Evolutionary conservation across 2,888 invertebrate genomes (phyloP), one percentile per base, ranked within the genome.

Genomic region (Timandra comae): DNA sequence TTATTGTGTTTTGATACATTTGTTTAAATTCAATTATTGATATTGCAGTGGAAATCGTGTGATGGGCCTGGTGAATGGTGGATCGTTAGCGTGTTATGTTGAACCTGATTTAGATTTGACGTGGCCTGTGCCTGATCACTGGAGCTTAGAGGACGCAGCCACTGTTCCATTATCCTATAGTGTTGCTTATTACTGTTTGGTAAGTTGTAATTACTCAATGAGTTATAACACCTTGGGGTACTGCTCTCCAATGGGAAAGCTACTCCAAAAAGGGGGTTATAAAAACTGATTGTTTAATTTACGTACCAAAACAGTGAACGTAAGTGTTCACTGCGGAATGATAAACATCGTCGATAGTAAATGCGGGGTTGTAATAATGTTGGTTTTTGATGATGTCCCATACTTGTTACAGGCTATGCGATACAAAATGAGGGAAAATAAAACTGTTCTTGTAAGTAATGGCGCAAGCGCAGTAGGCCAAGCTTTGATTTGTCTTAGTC

Each of bases 121-220:
- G 1, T 93, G 91, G 91, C 72, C 86, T 4, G 73, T 92, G 3
- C 92, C 93, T 0, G 76, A 88, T 2, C 47, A 70, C 4, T 92
- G 91, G 91, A 79, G 82, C 1, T 55, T 91, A 11, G 86, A 88
- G 53, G 90, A 92, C 43, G 92, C 90, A 1, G 90, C 90, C 2
- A 90, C 91, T 0, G 86, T 92, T 1, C 93, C 93, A 0, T 88
- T 91, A 22, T 91, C 91, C 0, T 93, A 91, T 50, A 70, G 73
- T 10, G 85, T 89, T 0, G 82, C 80, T 0, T 82, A 33, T 12
- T 52, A 54, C 24, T 49, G 52, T 11, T 34, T 56, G 23, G 56
- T 56, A 33, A 42, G 35, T 2, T 3, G n/a, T n/a, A n/a, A n/a
- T 8, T 8, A 9, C 22, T 22, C 9, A 5, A 22, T 9, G n/a